Base-by-base conservation (phyloP, 2,888 invertebrate genomes). In the Sericinus montela region DNA sequence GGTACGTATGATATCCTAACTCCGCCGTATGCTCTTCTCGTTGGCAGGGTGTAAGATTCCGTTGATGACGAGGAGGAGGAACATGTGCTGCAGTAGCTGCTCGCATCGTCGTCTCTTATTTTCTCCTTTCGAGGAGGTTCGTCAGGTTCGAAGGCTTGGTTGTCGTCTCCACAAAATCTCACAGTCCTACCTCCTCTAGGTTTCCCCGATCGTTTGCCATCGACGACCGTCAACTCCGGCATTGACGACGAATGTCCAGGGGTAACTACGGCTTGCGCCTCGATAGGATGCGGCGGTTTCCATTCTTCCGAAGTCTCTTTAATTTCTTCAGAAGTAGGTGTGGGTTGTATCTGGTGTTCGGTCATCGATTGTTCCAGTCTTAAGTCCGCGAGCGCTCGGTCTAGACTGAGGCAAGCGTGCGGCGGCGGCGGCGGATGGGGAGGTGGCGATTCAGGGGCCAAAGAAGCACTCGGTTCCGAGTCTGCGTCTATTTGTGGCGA, bases 1-100 rank as follows among this genome's bases (percentile, higher is more conserved):
- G 97, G 97, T 57, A 97, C 97, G 82, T 97, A 98, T 8, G 97
- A 96, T 65, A 97, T 96, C 59, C 97, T 87, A 10, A 97, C 96
- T 34, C 97, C 97, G 47, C 95, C 95, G 72, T 96, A 96, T 43
- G 95, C 95, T 51, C 95, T 90, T 59, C 96, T 85, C 34, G 96
- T 93, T 3, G 97, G 96, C 63, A 97, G 83, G 54, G 95, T 94
- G 76, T 97, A 97, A 57, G 96, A 95, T 66, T 95, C 93, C 58
- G 95, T 95, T 57, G 96, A 97, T 45, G 97, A 96, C 11, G 95
- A 95, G 19, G 95, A 95, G 0, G 95, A 97, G 58, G 97, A 97
- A 10, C 97, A 97, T 34, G 97, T 97, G 76, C 97, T 97, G 68
- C 94, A 93, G 73, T 94, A 87, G 71, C 95, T 95, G 59, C 92